Percentiles rank a stretch among this genome's conserved stretches.
Conservation (phyloP, 2,113 vertebrate genomes). For the Syngnathoides biaculeatus region DNA sequence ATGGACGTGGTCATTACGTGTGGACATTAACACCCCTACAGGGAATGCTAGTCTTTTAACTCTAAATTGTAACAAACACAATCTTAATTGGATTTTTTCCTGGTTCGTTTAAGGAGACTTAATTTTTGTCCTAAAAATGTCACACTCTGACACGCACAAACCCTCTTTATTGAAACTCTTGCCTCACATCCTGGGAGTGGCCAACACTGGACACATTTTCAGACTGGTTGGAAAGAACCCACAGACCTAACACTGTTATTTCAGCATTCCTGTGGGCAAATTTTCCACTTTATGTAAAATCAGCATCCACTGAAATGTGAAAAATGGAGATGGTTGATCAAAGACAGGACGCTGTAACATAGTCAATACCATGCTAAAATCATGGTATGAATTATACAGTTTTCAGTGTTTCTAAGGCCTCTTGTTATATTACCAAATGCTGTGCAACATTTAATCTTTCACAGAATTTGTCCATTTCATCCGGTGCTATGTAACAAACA, state of each 20-base stretch:
- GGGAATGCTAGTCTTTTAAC: not conserved
- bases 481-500: too few relatives aligned
- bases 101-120: not conserved
- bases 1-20: slow-evolving; percentile 11
- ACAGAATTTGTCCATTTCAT: not conserved
- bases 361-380: slow-evolving; percentile 13
- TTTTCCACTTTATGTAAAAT: slow-evolving; percentile 60
- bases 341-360: slow-evolving; percentile 24
- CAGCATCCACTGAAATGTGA: slow-evolving; percentile 36
- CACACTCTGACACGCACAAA: slow-evolving; percentile 11
- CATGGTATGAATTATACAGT: slow-evolving; percentile 18
- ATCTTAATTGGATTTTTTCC: not conserved
- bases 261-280: slow-evolving; percentile 57
- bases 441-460: not conserved
- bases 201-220: slow-evolving; percentile 37
- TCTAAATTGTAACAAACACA: not conserved
- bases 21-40: not conserved
- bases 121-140: not conserved
- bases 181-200: slow-evolving; percentile 62
- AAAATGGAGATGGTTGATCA: slow-evolving; percentile 10
- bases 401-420: not conserved
- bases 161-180: slow-evolving; percentile 49
- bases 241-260: slow-evolving; percentile 55
- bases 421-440: not conserved
- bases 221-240: slow-evolving; percentile 67